phyloP scores from a whole-genome alignment of 1,140 invertebrate species.

The Cephus cinctus region DNA sequence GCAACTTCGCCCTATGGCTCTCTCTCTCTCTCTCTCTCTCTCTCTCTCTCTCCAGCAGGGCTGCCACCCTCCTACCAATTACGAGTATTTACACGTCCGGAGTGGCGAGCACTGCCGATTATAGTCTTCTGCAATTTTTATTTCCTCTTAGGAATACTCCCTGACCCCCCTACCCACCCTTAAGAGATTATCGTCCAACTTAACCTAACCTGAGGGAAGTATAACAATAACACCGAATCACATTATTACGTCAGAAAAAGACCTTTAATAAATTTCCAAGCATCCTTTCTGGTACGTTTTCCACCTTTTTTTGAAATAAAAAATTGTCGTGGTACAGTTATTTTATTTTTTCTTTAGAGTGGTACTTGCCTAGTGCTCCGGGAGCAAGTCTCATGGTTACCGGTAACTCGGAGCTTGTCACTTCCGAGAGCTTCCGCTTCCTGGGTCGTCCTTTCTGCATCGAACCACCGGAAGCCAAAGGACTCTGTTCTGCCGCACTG shows the following conservation, averaged over 20 bases:
- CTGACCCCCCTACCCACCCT: no score
- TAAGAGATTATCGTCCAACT: no score
- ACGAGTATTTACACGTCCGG: constrained; percentile 23
- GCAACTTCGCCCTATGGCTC: no score
- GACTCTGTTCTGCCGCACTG: constrained; percentile 56
- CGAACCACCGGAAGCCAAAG: constrained; percentile 50
- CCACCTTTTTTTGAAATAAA: background rate
- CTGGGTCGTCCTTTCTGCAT: constrained; percentile 80
- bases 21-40: constrained; percentile 13
- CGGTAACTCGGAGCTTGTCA: constrained; percentile 62
- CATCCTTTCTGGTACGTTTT: no score
- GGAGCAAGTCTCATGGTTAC: constrained; percentile 71
- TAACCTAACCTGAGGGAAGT: no score
- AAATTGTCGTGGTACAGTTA: background rate
- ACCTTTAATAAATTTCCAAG: no score
- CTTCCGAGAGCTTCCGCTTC: constrained; percentile 70
- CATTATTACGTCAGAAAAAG: no score
- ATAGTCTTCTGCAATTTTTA: constrained; percentile 4
- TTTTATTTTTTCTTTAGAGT: constrained; percentile 1
- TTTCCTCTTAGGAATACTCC: no score
- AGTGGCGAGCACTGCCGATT: background rate
- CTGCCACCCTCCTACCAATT: constrained; percentile 19
- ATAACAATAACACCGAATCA: no score
- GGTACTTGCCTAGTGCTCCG: constrained; percentile 64
- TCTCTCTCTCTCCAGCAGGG: constrained; percentile 19